Base-by-base conservation (phyloP, 2,888 invertebrate species). In the Gymnoscelis rufifasciata region DNA sequence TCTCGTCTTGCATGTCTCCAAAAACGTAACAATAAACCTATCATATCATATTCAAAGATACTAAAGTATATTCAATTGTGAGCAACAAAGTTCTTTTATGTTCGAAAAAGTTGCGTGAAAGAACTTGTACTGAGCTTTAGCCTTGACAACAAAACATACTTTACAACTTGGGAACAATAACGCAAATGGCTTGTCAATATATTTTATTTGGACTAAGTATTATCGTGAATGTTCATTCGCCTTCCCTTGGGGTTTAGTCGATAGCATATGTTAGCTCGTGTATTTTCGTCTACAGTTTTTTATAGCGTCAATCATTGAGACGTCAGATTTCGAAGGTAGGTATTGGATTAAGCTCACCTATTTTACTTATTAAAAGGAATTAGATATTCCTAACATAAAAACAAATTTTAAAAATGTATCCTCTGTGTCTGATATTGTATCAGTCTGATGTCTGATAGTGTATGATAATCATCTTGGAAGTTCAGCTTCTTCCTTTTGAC, bases 281-380 rank as follows among this genome's bases (percentile, higher is more conserved):
- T 35, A 39, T 35, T 28, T 43, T 38, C 11, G 31, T 15, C 31
- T 26, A 15, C n/a, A 26, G 14, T 48, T 51, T 45, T 47, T 47
- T 42, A 29, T 12, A 36, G 29, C 41, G 48, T 47, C 54, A 46
- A 44, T 48, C 51, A 45, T 29, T 45, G 10, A 13, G n/a, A n/a
- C n/a, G n/a, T n/a, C n/a, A n/a, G n/a, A n/a, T n/a, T n/a, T n/a
- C n/a, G n/a, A n/a, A n/a, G n/a, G n/a, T n/a, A n/a, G n/a, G n/a
- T n/a, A n/a, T n/a, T n/a, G n/a, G n/a, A n/a, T n/a, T n/a, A n/a
- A n/a, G n/a, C n/a, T n/a, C n/a, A n/a, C n/a, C n/a, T n/a, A n/a
- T n/a, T n/a, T n/a, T n/a, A n/a, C n/a, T n/a, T n/a, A n/a, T n/a
- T n/a, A n/a, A n/a, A n/a, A n/a, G n/a, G n/a, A n/a, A n/a, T n/a